Base-by-base conservation (phyloP, 1,140 invertebrate genomes). In the Berghia stephanieae region DNA sequence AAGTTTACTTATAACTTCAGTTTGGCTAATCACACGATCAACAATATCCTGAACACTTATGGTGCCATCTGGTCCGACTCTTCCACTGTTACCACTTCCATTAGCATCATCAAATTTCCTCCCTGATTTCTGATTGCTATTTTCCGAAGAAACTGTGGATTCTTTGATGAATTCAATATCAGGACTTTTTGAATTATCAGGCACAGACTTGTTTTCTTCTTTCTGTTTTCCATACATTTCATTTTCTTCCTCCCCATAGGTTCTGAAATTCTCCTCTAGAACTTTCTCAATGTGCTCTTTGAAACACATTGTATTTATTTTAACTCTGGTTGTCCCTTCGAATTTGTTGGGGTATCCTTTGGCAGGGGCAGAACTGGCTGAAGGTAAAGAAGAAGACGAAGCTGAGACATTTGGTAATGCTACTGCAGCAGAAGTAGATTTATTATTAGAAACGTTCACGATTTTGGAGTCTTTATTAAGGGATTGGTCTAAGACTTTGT, bases 201-300 rank as follows among this genome's bases (percentile, higher is more conserved):
- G 34, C 36, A 34, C 24, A 5, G 68, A 43, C n/a, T 36, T n/a
- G 38, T 18, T 31, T 44, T 21, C 74, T 18, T n/a, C 16, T 21
- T 68, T 73, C 24, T 40, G 40, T 5, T 60, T 49, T 42, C 78
- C 71, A 27, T 73, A 60, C 36, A 71, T 55, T 71, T 69, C 67
- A 24, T 43, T 43, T 63, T 78, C 77, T 31, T 75, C 73, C 24
- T 82, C 80, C 27, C 82, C 77, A 31, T 68, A 80, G 34, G 74
- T 60, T 34, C 71, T 67, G 75, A 86, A 86, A 73, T 79, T 86
- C 67, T 82, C 75, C 69, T 85, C 80, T 5, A 86, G 79, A 42
- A 85, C 82, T 70, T 80, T 80, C 78, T 86, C 84, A 38, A 86
- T 85, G 75, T 86, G 85, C 66, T 85, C 85, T 75, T 85, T 86